Percentiles rank a stretch among this genome's conserved stretches.
These are phyloP conservation scores for Rhinoptilus africanus DNA, from an alignment of 2,113 vertebrate genomes.

Conservation along the genomic window DNA sequence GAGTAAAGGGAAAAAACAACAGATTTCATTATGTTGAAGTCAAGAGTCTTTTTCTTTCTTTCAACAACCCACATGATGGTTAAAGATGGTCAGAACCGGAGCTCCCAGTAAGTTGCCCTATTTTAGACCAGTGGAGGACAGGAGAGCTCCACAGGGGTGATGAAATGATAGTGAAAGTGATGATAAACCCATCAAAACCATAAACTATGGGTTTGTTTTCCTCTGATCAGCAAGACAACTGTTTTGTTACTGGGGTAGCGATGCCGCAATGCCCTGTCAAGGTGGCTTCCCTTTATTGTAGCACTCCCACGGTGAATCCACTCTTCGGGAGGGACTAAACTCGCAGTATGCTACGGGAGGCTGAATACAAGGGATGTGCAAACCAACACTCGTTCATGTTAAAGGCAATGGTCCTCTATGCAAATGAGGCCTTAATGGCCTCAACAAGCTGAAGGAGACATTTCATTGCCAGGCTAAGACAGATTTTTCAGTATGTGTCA, in stretches of 20 bases:
- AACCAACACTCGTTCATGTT: not conserved
- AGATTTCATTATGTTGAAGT: not conserved
- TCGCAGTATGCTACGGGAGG: not conserved
- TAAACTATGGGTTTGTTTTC: not conserved
- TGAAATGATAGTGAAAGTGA: not conserved
- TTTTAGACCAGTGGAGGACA: not conserved
- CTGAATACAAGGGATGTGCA: not conserved
- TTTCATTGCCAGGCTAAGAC: not conserved
- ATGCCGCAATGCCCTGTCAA: not conserved
- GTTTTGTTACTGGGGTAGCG: not conserved
- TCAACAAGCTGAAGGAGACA: not conserved
- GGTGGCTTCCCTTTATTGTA: not conserved
- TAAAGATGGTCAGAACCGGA: not conserved
- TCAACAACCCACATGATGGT: not conserved
- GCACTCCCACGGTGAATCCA: not conserved
- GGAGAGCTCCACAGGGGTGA: not conserved
- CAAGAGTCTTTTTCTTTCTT: not conserved
- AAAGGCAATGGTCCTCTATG: not conserved
- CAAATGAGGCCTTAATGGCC: not conserved
- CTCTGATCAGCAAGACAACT: not conserved
- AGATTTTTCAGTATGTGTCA: not conserved
- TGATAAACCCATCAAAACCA: too few relatives aligned
- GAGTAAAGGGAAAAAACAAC: not conserved
- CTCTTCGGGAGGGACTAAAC: not conserved
- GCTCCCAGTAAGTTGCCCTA: not conserved